These are phyloP conservation scores for Oeneis ivallda DNA, from an alignment of 2,888 invertebrate genomes.

Conservation along the genomic window DNA sequence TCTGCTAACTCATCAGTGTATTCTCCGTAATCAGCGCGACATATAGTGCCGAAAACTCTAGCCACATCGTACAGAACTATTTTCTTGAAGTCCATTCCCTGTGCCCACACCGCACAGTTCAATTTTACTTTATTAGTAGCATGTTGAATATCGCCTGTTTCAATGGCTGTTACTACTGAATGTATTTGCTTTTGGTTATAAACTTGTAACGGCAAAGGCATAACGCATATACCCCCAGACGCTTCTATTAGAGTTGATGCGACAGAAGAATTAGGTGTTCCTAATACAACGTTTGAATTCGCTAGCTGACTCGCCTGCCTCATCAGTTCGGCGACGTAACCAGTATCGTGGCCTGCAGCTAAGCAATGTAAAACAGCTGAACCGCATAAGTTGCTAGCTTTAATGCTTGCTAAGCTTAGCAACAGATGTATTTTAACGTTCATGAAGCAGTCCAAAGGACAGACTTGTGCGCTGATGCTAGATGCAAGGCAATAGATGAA, in stretches of 20 bases:
- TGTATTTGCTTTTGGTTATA: constrained; percentile 63
- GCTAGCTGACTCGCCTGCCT: constrained; percentile 59
- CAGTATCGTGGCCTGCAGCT: constrained; percentile 60
- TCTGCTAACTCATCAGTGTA: constrained; percentile 62
- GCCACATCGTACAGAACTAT: constrained; percentile 59
- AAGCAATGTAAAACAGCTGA: constrained; percentile 65
- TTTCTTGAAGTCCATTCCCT: constrained; percentile 69
- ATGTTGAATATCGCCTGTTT: constrained; percentile 57
- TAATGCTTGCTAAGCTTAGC: constrained; percentile 67
- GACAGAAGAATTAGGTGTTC: constrained; percentile 51
- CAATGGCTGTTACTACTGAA: constrained; percentile 57
- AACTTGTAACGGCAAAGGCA: constrained; percentile 64
- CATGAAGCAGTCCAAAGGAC: constrained; percentile 69
- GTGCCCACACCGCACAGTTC: constrained; percentile 68
- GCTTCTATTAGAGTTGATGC: constrained; percentile 56
- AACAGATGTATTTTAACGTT: constrained; percentile 68
- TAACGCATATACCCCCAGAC: constrained; percentile 63
- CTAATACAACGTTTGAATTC: constrained; percentile 53
- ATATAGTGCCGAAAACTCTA: constrained; percentile 64
- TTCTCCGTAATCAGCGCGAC: constrained; percentile 64
- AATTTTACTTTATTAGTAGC: constrained; percentile 52
- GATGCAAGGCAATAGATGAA: constrained; percentile 73
- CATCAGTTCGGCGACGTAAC: constrained; percentile 63
- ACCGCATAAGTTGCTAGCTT: constrained; percentile 54
- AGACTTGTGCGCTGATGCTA: constrained; percentile 60